Evolutionary conservation across 2,888 invertebrate species (phyloP), one percentile per base, ranked within the genome.

Genomic region (Chirona hameri): DNA sequence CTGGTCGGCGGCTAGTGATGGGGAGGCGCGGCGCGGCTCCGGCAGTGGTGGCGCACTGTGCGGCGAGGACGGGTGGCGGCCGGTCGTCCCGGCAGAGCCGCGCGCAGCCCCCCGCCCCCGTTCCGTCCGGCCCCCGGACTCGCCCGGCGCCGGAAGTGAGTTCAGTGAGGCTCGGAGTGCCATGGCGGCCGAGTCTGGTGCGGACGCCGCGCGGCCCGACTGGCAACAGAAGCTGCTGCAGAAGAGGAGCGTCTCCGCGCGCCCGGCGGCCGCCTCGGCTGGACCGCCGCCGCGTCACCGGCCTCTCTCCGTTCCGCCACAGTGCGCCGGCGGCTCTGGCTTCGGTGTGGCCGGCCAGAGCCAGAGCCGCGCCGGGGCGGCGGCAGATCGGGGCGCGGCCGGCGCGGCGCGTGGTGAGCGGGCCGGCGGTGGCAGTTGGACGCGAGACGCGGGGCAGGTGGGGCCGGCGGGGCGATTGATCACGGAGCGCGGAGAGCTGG

Each of bases 151-250:
- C 76, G 76, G 76, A 39, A 39, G 39, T 39, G 39, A 39, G 39
- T 9, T 1, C 76, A 27, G 39, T 39, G 76, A 24, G 18, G 4
- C 31, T 31, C 39, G 10, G 39, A 21, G 39, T 29, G 76, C 21
- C 76, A 39, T 76, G 39, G 27, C 76, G 24, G 18, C 21, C 39
- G 76, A 31, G 15, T 4, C 39, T 10, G 76, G 9, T 21, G 39
- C 39, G 76, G 7, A 0, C 60, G n/a, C 39, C 21, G 31, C 4
- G 31, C 9, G 14, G 39, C 76, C 76, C 39, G 31, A 29, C 21
- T 76, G 76, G 76, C 29, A 76, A 29, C 76, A 39, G 76, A 76
- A 76, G 24, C 76, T 76, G 39, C 76, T 76, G 76, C 31, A 76
- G 39, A 76, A 39, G 76, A 39, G 39, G 29, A 29, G 69, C 69